These are phyloP conservation scores for Aelia acuminata DNA, from an alignment of 2,888 invertebrate genomes.

Conservation along the genomic window DNA sequence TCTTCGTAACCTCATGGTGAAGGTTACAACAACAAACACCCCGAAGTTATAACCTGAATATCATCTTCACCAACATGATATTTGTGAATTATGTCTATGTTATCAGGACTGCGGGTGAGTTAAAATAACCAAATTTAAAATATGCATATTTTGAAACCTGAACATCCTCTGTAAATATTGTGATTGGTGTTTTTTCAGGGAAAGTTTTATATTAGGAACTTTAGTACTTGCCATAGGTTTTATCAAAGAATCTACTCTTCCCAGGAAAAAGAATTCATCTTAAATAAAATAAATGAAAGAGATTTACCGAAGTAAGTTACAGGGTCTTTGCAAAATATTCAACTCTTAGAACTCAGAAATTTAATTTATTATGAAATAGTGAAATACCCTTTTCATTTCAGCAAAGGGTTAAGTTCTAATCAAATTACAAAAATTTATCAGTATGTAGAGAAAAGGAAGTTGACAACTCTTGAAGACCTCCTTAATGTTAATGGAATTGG, in stretches of 20 bases:
- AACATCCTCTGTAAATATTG: background rate
- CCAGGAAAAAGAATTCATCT: slow-evolving; percentile 52
- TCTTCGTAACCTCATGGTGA: slow-evolving; percentile 17
- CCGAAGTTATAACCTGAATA: slow-evolving; percentile 8
- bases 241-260: slow-evolving; percentile 29
- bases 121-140: background rate
- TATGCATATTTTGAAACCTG: background rate
- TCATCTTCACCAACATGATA: slow-evolving; percentile 7
- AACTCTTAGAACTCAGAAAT: background rate
- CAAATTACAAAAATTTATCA: slow-evolving; percentile 36
- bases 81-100: background rate
- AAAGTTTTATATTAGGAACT: background rate
- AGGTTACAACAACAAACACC: slow-evolving; percentile 49
- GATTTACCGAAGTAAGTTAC: slow-evolving; percentile 47
- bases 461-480: slow-evolving; percentile 59
- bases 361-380: background rate
- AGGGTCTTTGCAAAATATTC: too few relatives aligned
- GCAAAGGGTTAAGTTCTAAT: background rate
- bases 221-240: background rate
- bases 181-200: background rate
- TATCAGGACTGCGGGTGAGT: slow-evolving; percentile 10
- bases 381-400: background rate
- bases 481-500: slow-evolving; percentile 59
- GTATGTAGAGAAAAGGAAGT: slow-evolving; percentile 49
- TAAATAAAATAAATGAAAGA: slow-evolving; percentile 43